Percentiles rank a stretch among this genome's conserved stretches.
Conservation (phyloP, 1,140 invertebrate genomes). For the Lordiphosa clarofinis region DNA sequence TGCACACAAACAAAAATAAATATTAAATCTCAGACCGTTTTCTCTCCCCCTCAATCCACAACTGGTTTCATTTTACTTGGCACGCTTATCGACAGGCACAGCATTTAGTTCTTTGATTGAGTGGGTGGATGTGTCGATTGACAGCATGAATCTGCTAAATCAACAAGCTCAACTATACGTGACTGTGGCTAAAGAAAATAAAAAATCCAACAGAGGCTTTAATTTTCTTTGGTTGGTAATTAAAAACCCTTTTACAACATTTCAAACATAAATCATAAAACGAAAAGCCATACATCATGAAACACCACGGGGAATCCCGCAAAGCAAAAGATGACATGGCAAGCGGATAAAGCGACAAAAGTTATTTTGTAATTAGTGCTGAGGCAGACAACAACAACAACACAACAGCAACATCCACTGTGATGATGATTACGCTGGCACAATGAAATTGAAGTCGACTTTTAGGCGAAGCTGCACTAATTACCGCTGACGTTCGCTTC, state of each 20-base stretch:
- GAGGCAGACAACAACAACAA: slow-evolving; percentile 26
- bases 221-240: slow-evolving; percentile 35
- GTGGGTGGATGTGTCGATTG: slow-evolving; percentile 78
- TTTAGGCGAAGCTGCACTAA: slow-evolving; percentile 63
- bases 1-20: slow-evolving; percentile 78
- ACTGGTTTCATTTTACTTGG: slow-evolving; percentile 40
- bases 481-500: slow-evolving; percentile 60
- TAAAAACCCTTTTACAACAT: slow-evolving; percentile 38
- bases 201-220: slow-evolving; percentile 2
- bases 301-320: slow-evolving; percentile 59
- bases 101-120: slow-evolving; percentile 75
- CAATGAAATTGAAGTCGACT: slow-evolving; percentile 70
- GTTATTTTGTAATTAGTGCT: slow-evolving; percentile 76
- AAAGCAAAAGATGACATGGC: slow-evolving; percentile 52
- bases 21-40: slow-evolving; percentile 74
- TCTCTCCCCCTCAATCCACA: slow-evolving; percentile 21
- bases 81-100: slow-evolving; percentile 66
- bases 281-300: slow-evolving; percentile 71
- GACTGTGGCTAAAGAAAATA: background rate
- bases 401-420: slow-evolving; percentile 19
- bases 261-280: slow-evolving; percentile 40
- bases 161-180: slow-evolving; percentile 38
- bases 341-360: slow-evolving; percentile 48
- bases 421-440: slow-evolving; percentile 46
- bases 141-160: slow-evolving; percentile 76